Evolutionary conservation across 1,140 invertebrate species (phyloP).

Genomic region (Capitella teleta): DNA sequence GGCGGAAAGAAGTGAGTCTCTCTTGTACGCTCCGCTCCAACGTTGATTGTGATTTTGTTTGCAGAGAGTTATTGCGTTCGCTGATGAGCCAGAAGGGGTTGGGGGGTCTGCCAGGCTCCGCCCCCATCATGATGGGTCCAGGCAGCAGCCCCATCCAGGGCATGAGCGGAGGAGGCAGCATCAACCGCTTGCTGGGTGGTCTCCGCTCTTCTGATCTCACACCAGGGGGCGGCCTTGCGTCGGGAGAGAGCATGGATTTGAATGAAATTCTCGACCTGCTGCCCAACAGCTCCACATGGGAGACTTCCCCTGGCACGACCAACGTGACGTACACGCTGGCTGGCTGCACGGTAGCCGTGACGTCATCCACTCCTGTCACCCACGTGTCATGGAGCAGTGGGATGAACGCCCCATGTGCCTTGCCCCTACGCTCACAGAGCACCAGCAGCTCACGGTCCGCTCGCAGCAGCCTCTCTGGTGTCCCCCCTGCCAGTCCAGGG

Average conservation of each 20-base stretch:
- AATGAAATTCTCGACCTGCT: background rate
- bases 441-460: background rate
- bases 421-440: background rate
- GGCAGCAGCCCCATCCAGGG: no score
- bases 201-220: no score
- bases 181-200: no score
- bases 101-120: no score
- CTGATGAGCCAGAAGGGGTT: no score
- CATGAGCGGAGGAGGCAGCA: no score
- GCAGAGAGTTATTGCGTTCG: no score
- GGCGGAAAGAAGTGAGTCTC: background rate
- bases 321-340: background rate
- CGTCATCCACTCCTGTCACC: background rate
- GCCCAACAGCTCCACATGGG: background rate
- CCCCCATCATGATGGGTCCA: no score
- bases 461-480: slow-evolving; percentile 17
- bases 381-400: slow-evolving; percentile 7
- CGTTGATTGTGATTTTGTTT: no score
- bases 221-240: no score
- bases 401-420: background rate
- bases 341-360: background rate
- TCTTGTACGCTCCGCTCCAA: no score
- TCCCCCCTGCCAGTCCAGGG: slow-evolving; percentile 21
- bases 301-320: background rate
- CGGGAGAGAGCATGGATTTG: background rate